Conservation (phyloP, 1,140 invertebrate species). For the Penaeus chinensis region DNA sequence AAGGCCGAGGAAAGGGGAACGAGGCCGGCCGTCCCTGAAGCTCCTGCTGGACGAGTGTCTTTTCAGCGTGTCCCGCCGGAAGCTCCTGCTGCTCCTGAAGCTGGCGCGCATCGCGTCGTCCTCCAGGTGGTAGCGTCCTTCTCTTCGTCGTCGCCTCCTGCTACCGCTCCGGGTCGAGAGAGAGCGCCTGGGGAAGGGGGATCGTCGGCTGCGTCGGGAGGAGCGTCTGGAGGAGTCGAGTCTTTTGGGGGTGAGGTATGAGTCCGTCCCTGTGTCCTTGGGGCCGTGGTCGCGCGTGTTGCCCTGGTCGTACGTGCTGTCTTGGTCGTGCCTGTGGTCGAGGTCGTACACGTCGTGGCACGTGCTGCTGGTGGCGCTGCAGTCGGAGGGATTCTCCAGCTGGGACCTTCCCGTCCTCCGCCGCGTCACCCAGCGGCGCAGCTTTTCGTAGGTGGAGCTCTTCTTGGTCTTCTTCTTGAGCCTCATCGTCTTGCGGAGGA, state of each 20-base stretch:
- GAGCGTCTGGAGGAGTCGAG: not conserved
- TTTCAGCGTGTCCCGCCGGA: too few relatives aligned
- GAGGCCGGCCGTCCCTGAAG: too few relatives aligned
- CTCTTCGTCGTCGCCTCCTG: too few relatives aligned
- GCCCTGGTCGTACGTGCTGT: not conserved
- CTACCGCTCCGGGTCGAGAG: too few relatives aligned
- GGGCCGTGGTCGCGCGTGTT: not conserved
- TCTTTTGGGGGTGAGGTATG: conserved; percentile 3
- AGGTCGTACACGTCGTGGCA: not conserved
- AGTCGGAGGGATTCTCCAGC: too few relatives aligned
- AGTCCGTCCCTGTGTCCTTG: not conserved
- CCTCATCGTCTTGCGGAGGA: conserved; percentile 25
- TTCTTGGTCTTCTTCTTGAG: not conserved
- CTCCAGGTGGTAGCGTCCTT: too few relatives aligned
- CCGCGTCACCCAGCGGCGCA: not conserved
- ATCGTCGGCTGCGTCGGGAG: not conserved
- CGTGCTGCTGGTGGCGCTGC: not conserved
- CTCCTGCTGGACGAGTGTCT: too few relatives aligned
- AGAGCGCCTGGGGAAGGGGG: not conserved
- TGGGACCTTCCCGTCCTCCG: not conserved
- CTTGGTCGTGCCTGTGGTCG: too few relatives aligned
- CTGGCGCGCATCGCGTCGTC: too few relatives aligned
- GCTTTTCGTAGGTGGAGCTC: not conserved
- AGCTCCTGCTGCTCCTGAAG: too few relatives aligned
- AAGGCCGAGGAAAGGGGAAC: too few relatives aligned